Percentiles rank a stretch among this genome's conserved stretches.
These are phyloP conservation scores for Porites cylindrica DNA, from an alignment of 92 coral and sea anemone genomes.

Conservation along the genomic window DNA sequence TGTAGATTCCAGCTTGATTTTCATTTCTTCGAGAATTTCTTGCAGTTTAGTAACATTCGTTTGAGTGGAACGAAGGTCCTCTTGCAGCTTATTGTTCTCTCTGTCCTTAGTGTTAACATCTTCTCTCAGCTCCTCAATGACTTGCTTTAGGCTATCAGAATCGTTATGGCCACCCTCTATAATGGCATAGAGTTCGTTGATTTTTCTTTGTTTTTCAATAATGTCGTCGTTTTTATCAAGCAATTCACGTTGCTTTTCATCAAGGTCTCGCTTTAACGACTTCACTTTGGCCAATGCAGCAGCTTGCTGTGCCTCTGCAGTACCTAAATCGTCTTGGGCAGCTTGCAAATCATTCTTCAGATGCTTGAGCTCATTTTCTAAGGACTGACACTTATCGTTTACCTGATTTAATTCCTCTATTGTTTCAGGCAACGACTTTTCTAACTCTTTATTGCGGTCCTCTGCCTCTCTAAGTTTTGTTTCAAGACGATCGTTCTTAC, in stretches of 20 bases:
- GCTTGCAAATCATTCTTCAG: constrained; percentile 71
- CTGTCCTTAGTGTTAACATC: constrained; percentile 78
- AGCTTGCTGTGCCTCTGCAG: constrained; percentile 79
- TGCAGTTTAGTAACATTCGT: constrained; percentile 62
- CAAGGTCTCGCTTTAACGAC: constrained; percentile 79
- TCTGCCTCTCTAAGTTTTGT: constrained; percentile 68
- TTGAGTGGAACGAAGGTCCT: constrained; percentile 65
- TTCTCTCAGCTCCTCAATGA: constrained; percentile 76
- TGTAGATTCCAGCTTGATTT: constrained; percentile 59
- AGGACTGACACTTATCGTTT: constrained; percentile 68
- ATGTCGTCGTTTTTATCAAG: constrained; percentile 77
- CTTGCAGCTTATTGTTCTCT: constrained; percentile 78
- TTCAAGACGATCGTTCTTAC: constrained; percentile 75
- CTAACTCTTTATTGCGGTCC: constrained; percentile 70
- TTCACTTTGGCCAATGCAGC: constrained; percentile 71
- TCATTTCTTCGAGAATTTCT: constrained; percentile 52
- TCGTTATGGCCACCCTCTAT: constrained; percentile 80
- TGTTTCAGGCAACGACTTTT: constrained; percentile 73
- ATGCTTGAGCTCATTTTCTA: constrained; percentile 69
- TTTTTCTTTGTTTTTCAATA: constrained; percentile 73
- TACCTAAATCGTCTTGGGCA: constrained; percentile 67
- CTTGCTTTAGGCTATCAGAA: constrained; percentile 78
- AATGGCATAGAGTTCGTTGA: constrained; percentile 80
- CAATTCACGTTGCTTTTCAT: constrained; percentile 69
- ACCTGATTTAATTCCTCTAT: constrained; percentile 73